These are phyloP conservation scores for Globodera ellingtonae DNA, from an alignment of 1,140 invertebrate genomes.

Conservation along the genomic window DNA sequence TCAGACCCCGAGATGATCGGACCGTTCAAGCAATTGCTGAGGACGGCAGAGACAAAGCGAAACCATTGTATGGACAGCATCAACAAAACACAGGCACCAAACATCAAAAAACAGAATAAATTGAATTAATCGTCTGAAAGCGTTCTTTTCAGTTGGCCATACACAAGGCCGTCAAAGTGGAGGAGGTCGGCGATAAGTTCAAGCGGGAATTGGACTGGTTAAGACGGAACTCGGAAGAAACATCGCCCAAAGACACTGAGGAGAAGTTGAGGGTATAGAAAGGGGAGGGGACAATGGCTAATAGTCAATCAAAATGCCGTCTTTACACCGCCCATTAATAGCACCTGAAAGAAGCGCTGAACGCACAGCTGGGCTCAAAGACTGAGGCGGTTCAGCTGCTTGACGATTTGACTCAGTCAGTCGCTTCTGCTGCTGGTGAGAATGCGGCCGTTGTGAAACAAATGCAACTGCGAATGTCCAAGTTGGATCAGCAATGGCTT, in stretches of 20 bases:
- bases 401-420: slow-evolving; percentile 44
- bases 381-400: slow-evolving; percentile 44
- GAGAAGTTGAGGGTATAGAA: slow-evolving; percentile 29
- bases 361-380: slow-evolving; percentile 31
- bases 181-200: slow-evolving; percentile 46
- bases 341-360: slow-evolving; percentile 38
- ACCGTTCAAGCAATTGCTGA: slow-evolving; percentile 34
- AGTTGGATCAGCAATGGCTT: slow-evolving; percentile 51
- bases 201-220: slow-evolving; percentile 33
- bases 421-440: not conserved
- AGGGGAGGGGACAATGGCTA: not conserved
- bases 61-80: slow-evolving; percentile 45
- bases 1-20: slow-evolving; percentile 33
- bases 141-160: slow-evolving; percentile 31
- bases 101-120: not conserved
- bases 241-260: slow-evolving; percentile 8
- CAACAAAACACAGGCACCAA: slow-evolving; percentile 42
- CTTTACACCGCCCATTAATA: slow-evolving; percentile 7
- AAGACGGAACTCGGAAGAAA: slow-evolving; percentile 26
- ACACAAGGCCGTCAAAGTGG: slow-evolving; percentile 49
- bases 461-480: slow-evolving; percentile 41
- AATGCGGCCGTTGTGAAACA: slow-evolving; percentile 22
- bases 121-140: not conserved
- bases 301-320: not conserved
- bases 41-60: slow-evolving; percentile 38